Evolutionary conservation across 2,888 invertebrate species (phyloP).

Genomic region (Anodontia alba): DNA sequence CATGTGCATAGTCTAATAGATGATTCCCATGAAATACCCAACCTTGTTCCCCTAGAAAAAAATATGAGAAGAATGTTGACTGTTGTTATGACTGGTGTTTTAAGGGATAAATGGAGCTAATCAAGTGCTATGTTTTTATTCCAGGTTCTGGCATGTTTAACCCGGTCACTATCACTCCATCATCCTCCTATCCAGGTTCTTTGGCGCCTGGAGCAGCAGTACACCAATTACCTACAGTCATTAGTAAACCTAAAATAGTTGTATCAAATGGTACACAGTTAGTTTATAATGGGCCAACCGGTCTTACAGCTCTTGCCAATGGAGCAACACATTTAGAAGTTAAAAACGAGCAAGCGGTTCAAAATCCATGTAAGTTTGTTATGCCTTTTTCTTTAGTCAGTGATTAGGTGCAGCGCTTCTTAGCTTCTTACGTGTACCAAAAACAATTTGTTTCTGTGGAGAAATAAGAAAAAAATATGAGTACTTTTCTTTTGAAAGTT

Average conservation of each 20-base stretch:
- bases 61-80: too few species aligned
- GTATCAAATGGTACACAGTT: conserved; percentile 75
- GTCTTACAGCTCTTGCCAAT: conserved; percentile 72
- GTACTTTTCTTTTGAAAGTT: too few species aligned
- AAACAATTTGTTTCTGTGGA: too few species aligned
- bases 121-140: neutral
- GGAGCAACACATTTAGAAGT: conserved; percentile 73
- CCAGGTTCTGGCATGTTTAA: conserved; percentile 76
- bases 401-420: neutral
- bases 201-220: conserved; percentile 65
- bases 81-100: too few species aligned
- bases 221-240: conserved; percentile 80
- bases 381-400: too few species aligned
- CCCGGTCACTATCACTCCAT: conserved; percentile 69
- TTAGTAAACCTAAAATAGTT: conserved; percentile 80
- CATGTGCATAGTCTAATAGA: too few species aligned
- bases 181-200: conserved; percentile 49
- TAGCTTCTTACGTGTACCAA: neutral
- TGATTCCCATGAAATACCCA: too few species aligned
- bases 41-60: too few species aligned
- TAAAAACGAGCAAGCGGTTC: conserved; percentile 66
- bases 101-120: too few species aligned
- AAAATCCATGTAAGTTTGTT: conserved; percentile 57
- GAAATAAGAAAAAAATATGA: too few species aligned
- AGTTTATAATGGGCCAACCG: conserved; percentile 75